Base-by-base conservation (phyloP, 2,797 vertebrate species). In the Parauchenoglanis punctatus region DNA sequence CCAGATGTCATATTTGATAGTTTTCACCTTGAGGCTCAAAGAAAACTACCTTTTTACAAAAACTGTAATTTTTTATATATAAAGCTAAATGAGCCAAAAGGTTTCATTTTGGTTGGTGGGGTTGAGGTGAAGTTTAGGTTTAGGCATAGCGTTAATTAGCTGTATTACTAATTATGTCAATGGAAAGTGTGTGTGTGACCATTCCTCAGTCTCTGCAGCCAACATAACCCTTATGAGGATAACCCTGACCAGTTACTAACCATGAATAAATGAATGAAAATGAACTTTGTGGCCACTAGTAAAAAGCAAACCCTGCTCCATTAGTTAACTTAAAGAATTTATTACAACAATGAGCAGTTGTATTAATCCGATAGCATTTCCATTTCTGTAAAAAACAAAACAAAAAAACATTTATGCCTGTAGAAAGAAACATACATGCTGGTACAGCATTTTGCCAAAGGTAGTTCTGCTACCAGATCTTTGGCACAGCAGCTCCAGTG, bases 401-500 rank as follows among this genome's bases (percentile, higher is more conserved):
- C 35, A 35, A 35, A 35, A 35, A 35, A 35, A 35, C 35, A 35
- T 40, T 31, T 13, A 61, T 59, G 20, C 7, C 1, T 61, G 17
- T 28, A 82, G 7, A 67, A 84, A 40, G 11, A 73, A 73, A 83
- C 97, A 94, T 91, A 99, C 97, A 0, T 99, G 98, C 75, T 95
- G 95, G 44, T 96, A 97, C 0, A 99, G 95, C 17, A 96, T 97
- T 94, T 96, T 98, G 72, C 96, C 95, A 49, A 99, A 99, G 0
- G 97, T 92, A 83, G 88, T 78, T 28, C 98, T 96, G 76, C 94
- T 92, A 0, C 93, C 90, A 0, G 97, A 95, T 0, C 97, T 95
- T 61, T 94, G 94, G 89, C 97, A 99, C 92, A 99, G 92, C 73
- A 99, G 93, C 93, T 97, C 94, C 68, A 99, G 87, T 0, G 97